Base-by-base conservation (phyloP, 1,140 invertebrate genomes). In the Battus philenor region DNA sequence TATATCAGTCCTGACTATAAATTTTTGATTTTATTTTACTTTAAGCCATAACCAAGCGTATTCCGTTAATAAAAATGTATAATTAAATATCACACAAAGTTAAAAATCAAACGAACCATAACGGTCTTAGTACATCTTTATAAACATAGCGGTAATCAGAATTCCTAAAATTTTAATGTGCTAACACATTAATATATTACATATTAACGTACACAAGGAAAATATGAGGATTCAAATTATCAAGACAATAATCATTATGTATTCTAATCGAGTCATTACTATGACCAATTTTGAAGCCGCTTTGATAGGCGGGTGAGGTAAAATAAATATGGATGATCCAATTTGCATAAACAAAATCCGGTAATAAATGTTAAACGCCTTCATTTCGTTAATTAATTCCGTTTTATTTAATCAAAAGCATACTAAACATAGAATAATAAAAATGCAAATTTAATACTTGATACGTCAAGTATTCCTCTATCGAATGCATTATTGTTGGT, bases 261-360 rank as follows among this genome's bases (percentile, higher is more conserved):
- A 45, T 50, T 38, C 30, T 34, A 33, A 41, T 17, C 24, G 38
- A n/a, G 26, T n/a, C 38, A 41, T 41, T 18, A 34, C 32, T 24
- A 26, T 36, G 22, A 44, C 32, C 26, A 24, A 24, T 50, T 15
- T 32, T 26, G 45, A 50, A 46, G 45, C 30, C 26, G 20, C 47
- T 34, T 59, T 58, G 57, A 61, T 53, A 38, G 46, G 52, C 57
- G 56, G 54, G 49, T 56, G 63, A 58, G 50, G 54, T 44, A 55
- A 54, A 50, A 55, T 52, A 46, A 60, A 58, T 50, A 50, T 52
- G 47, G 29, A n/a, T 34, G 41, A 43, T 41, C 22, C 44, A 58
- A 62, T 62, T 62, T 49, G 32, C 50, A 52, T 56, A 51, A 44
- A 63, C 46, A 53, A 50, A 47, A 53, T 53, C 44, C 9, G 26